A percentile compares a stretch with the other conserved stretches of the same genome.
phyloP scores from a whole-genome alignment of 2,113 vertebrate species.

The Syrmaticus mikado region DNA sequence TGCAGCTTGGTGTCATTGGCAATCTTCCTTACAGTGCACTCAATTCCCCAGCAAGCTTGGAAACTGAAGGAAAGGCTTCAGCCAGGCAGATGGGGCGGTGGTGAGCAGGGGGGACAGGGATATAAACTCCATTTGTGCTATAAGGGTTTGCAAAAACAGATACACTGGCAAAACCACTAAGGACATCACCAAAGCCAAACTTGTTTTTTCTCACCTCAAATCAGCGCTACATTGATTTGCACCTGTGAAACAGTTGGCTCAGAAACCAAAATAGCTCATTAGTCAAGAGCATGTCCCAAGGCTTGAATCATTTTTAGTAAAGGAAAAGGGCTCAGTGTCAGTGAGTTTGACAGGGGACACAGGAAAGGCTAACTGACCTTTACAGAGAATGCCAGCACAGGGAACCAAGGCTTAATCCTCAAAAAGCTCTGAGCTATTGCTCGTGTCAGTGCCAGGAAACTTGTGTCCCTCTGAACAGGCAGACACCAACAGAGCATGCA shows the following conservation, averaged over 20 bases:
- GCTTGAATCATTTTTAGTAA: conserved; percentile 58
- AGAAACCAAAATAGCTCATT: conserved; percentile 57
- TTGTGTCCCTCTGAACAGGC: background rate
- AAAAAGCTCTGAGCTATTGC: conserved; percentile 34
- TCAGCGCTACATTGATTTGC: background rate
- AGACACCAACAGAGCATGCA: background rate
- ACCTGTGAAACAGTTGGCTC: conserved; percentile 24
- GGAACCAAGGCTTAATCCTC: conserved; percentile 52
- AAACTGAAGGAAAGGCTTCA: background rate
- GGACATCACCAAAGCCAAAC: background rate
- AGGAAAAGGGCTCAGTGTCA: conserved; percentile 35
- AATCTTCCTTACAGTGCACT: background rate
- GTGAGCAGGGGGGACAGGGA: background rate
- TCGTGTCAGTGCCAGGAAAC: conserved; percentile 34
- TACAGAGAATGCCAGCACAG: conserved; percentile 46
- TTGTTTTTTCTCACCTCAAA: background rate
- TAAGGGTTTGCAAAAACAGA: background rate
- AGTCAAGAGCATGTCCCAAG: conserved; percentile 52
- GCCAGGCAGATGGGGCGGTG: background rate
- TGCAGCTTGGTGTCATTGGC: background rate
- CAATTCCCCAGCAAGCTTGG: background rate
- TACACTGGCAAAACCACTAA: background rate
- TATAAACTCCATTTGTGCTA: background rate
- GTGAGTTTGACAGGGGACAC: conserved; percentile 26
- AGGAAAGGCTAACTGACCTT: conserved; percentile 62